phyloP scores from a whole-genome alignment of 2,888 invertebrate genomes.

The Thera britannica region DNA sequence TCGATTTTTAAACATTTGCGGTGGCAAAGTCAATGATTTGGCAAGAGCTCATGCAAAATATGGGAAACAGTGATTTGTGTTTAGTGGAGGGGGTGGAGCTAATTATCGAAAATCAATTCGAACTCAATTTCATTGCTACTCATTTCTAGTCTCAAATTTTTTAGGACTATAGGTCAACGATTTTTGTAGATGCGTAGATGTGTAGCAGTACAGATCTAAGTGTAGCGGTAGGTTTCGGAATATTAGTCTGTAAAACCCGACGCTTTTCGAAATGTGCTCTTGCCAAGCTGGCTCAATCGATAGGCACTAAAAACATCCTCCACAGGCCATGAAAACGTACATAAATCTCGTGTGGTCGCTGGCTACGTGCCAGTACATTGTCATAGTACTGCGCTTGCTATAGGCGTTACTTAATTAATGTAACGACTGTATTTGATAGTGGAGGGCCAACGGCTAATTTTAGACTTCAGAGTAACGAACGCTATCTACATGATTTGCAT shows the following conservation, averaged over 20 bases:
- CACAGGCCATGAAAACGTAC: conserved; percentile 53
- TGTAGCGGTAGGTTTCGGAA: neutral
- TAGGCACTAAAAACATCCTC: conserved; percentile 17
- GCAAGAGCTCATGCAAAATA: too few relatives aligned
- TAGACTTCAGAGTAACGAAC: conserved; percentile 14
- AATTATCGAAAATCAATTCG: too few relatives aligned
- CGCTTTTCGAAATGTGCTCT: conserved; percentile 9
- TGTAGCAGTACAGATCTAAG: too few relatives aligned
- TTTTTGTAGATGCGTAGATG: too few relatives aligned
- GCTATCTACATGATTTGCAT: neutral
- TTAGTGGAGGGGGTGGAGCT: too few relatives aligned
- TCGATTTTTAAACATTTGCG: neutral
- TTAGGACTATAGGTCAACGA: too few relatives aligned
- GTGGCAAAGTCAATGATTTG: neutral
- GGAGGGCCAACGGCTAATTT: conserved; percentile 12
- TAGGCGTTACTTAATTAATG: conserved; percentile 57
- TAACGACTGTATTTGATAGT: conserved; percentile 33
- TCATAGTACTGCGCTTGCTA: conserved; percentile 54
- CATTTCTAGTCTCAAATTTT: too few relatives aligned
- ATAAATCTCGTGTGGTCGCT: conserved; percentile 70
- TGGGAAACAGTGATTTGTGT: too few relatives aligned
- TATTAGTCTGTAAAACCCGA: conserved; percentile 1
- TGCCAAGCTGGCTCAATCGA: conserved; percentile 18
- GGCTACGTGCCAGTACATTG: conserved; percentile 63
- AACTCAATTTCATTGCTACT: too few relatives aligned